Base-by-base conservation (phyloP, 2,797 vertebrate genomes). In the Oreortyx pictus region DNA sequence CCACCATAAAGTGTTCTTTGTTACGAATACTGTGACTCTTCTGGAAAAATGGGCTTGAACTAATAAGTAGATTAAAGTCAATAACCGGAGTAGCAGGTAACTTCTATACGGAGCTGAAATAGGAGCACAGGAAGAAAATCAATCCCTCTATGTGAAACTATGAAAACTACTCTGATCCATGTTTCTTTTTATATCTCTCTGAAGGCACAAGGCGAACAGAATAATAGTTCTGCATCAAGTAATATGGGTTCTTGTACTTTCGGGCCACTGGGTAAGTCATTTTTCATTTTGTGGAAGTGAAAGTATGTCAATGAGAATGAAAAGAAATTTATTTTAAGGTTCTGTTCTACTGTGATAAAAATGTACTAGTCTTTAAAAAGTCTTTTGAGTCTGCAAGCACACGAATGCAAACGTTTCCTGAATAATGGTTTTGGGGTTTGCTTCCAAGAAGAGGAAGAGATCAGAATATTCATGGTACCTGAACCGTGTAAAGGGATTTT, bases 121-220 rank as follows among this genome's bases (percentile, higher is more conserved):
- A 82, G 81, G 39, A 84, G 59, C 20, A 13, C 2, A 4, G 17
- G 27, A 15, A 20, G 4, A 41, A 61, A 56, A 22, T 46, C 9
- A 56, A 0, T 57, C 9, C 10, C 14, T 92, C 90, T 61, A 22
- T 93, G 19, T 83, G 43, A 70, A 78, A 75, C 43, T 23, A 14
- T 57, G 60, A 50, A 29, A n/a, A 57, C 91, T 86, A 65, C 18
- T 79, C 94, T 97, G 87, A 97, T 83, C 35, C 0, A 6, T 92
- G 11, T 68, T 3, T 47, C 57, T 46, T 78, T 86, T 19, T 35
- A 50, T 20, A 4, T 96, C 93, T 92, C 76, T 90, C 67, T 95
- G 89, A 97, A 99, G 98, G 98, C 97, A 94, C 98, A 99, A 95
- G 98, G 97, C 94, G 99, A 99, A 96, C 99, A 98, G 97, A 98